Percentiles rank a stretch among this genome's conserved stretches.
phyloP scores from a whole-genome alignment of 1,140 invertebrate genomes.

The Eriocheir sinensis region DNA sequence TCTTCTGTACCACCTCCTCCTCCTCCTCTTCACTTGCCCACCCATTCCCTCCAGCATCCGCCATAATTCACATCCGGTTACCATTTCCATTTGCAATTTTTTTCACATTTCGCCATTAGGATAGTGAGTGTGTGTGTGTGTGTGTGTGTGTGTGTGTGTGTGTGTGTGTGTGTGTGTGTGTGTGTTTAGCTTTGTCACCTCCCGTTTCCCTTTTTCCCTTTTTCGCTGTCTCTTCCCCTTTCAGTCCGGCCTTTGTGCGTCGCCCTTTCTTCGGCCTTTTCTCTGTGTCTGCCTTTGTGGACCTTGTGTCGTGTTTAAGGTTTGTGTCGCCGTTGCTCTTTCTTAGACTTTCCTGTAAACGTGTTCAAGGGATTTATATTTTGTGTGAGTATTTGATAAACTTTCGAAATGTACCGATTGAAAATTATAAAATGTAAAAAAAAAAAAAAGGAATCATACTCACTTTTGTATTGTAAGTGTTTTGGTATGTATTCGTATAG shows the following conservation, averaged over 20 bases:
- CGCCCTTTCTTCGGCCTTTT: background rate
- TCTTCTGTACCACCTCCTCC: background rate
- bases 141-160: slow-evolving; percentile 22
- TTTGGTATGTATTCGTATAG: no score
- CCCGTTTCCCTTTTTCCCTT: slow-evolving; percentile 10
- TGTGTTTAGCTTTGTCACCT: background rate
- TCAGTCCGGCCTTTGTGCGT: background rate
- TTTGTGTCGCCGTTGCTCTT: background rate
- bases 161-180: slow-evolving; percentile 21
- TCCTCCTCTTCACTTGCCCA: background rate
- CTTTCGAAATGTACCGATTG: no score
- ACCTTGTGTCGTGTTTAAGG: background rate
- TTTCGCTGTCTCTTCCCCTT: background rate
- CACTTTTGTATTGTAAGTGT: no score
- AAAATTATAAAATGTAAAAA: no score
- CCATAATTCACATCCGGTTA: background rate
- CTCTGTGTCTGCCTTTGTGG: background rate
- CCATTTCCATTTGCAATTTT: background rate
- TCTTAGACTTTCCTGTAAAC: background rate
- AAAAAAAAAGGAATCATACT: no score
- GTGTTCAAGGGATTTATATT: background rate
- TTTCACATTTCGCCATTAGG: background rate
- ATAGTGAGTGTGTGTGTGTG: background rate
- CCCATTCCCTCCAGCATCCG: background rate
- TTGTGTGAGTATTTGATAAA: no score